Evolutionary conservation across 2,888 invertebrate species (phyloP).

Genomic region (Aplocera efformata): DNA sequence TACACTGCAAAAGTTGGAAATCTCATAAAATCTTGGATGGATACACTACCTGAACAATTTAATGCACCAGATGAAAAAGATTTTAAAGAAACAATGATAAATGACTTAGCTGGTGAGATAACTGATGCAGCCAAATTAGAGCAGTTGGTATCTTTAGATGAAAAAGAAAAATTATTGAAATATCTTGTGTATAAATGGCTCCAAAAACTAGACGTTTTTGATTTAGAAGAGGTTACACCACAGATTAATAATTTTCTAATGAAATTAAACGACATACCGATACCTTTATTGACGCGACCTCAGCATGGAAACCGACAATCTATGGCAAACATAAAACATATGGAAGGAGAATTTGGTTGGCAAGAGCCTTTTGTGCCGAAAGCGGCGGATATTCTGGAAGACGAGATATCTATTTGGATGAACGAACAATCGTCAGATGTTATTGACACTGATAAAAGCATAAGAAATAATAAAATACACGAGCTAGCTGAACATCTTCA

Average conservation of each 20-base stretch:
- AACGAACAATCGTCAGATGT: slow-evolving; percentile 45
- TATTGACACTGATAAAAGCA: slow-evolving; percentile 31
- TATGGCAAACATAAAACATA: slow-evolving; percentile 34
- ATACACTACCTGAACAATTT: slow-evolving; percentile 38
- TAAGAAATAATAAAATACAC: slow-evolving; percentile 34
- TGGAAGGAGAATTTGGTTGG: slow-evolving; percentile 23
- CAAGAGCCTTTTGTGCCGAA: slow-evolving; percentile 32
- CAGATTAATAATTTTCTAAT: slow-evolving; percentile 33
- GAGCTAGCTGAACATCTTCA: slow-evolving; percentile 41
- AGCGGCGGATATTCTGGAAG: slow-evolving; percentile 43
- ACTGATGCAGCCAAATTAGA: slow-evolving; percentile 41
- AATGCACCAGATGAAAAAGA: slow-evolving; percentile 32
- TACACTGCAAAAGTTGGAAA: slow-evolving; percentile 35
- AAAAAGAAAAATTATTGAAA: slow-evolving; percentile 31
- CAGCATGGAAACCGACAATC: slow-evolving; percentile 44
- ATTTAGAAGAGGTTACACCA: slow-evolving; percentile 34
- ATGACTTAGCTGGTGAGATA: slow-evolving; percentile 47
- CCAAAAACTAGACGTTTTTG: slow-evolving; percentile 38
- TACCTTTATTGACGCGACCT: slow-evolving; percentile 37
- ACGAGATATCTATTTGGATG: slow-evolving; percentile 54
- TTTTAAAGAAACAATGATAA: slow-evolving; percentile 41
- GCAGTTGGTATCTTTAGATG: slow-evolving; percentile 33
- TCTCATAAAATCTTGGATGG: slow-evolving; percentile 42
- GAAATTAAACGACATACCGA: slow-evolving; percentile 32
- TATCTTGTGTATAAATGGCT: slow-evolving; percentile 47